phyloP scores from a whole-genome alignment of 2,888 invertebrate genomes.

The Erebia palarica region DNA sequence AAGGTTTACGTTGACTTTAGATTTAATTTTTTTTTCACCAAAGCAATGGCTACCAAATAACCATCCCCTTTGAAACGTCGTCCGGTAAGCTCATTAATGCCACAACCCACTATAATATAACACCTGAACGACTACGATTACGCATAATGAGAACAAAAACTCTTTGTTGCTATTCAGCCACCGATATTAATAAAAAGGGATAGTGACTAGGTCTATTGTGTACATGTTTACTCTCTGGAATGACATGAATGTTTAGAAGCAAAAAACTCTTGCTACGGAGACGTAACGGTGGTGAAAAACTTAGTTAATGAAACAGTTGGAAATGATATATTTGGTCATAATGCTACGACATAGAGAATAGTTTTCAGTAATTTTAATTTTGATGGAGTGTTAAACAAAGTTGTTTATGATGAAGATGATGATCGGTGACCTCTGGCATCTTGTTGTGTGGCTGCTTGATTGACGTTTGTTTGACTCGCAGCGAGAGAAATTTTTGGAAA shows the following conservation, averaged over 20 bases:
- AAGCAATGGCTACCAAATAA: slow-evolving; percentile 21
- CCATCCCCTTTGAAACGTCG: slow-evolving; percentile 27
- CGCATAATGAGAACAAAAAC: slow-evolving; percentile 70
- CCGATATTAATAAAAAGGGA: slow-evolving; percentile 78
- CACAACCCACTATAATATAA: slow-evolving; percentile 65
- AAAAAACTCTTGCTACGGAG: slow-evolving; percentile 62
- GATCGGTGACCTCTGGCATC: slow-evolving; percentile 75
- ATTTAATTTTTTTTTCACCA: neutral
- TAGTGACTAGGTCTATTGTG: slow-evolving; percentile 68
- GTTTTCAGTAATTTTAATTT: slow-evolving; percentile 43
- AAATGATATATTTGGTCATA: slow-evolving; percentile 45
- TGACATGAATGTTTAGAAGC: slow-evolving; percentile 72
- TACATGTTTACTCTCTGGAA: slow-evolving; percentile 72
- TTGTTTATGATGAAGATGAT: slow-evolving; percentile 56
- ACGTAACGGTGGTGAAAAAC: slow-evolving; percentile 49
- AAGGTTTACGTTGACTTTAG: too few species aligned
- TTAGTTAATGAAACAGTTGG: slow-evolving; percentile 25
- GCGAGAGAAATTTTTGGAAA: slow-evolving; percentile 69
- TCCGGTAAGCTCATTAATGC: slow-evolving; percentile 63
- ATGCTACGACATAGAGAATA: slow-evolving; percentile 43
- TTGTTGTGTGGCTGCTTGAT: slow-evolving; percentile 71
- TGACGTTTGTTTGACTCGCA: slow-evolving; percentile 74
- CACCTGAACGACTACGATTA: slow-evolving; percentile 77
- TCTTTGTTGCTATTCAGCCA: slow-evolving; percentile 75
- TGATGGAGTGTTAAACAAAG: slow-evolving; percentile 36